Evolutionary conservation across 1,140 invertebrate genomes (phyloP).

Genomic region (Bombus soroeensis): DNA sequence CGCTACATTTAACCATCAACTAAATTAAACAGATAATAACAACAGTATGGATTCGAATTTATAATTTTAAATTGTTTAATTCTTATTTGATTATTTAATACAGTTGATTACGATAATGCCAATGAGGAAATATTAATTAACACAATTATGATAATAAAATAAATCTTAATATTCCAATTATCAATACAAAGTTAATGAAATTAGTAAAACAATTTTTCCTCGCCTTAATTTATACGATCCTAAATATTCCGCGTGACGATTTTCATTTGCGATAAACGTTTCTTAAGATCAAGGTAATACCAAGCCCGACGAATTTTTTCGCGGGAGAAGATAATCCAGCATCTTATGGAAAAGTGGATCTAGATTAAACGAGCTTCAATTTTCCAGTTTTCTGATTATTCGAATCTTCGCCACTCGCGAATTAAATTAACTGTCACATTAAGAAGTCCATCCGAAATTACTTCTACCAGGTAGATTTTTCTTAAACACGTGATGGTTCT

Average conservation of each 20-base stretch:
- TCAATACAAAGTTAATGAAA: neutral
- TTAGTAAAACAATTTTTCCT: neutral
- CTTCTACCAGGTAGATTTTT: no score
- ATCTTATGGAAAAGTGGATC: neutral
- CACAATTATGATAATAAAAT: no score
- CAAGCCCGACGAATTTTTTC: constrained; percentile 8
- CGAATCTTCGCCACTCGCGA: neutral
- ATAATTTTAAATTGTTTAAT: no score
- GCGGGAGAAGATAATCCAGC: neutral
- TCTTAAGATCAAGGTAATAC: neutral
- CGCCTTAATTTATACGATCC: neutral
- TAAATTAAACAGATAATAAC: no score
- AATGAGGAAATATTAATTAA: no score
- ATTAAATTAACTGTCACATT: constrained; percentile 11
- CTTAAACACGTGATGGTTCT: neutral
- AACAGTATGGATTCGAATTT: no score
- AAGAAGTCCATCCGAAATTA: neutral
- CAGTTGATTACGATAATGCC: no score
- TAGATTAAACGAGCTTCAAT: constrained; percentile 19
- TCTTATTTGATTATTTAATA: no score
- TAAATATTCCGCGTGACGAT: neutral
- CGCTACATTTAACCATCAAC: no score
- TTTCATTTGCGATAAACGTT: neutral
- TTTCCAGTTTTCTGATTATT: constrained; percentile 21
- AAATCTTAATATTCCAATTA: no score